These are phyloP conservation scores for Solen grandis DNA, from an alignment of 1,140 invertebrate species.

Conservation along the genomic window DNA sequence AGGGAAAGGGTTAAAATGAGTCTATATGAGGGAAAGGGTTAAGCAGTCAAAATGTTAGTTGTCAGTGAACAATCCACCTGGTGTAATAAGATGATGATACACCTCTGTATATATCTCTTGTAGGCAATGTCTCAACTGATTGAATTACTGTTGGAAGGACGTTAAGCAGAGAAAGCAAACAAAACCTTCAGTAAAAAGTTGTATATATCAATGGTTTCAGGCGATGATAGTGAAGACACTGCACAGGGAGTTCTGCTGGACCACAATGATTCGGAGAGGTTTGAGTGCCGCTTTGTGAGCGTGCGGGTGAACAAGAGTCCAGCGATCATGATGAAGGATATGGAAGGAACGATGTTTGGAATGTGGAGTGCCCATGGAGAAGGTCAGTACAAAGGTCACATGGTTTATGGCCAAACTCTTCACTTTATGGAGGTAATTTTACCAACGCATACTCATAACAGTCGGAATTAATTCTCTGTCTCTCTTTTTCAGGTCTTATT, in stretches of 20 bases:
- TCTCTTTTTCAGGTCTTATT: too few species aligned
- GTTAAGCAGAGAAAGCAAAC: too few species aligned
- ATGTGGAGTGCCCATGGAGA: slow-evolving; percentile 99
- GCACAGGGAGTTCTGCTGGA: slow-evolving; percentile 87
- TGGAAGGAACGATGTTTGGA: slow-evolving; percentile 92
- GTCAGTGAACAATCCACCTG: too few species aligned
- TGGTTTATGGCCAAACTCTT: neutral
- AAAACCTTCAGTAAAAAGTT: too few species aligned
- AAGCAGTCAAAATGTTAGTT: too few species aligned
- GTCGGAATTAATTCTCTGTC: neutral
- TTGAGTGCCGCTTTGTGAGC: slow-evolving; percentile 95
- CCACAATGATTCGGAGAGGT: slow-evolving; percentile 93
- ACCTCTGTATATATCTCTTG: too few species aligned
- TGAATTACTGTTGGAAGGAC: too few species aligned
- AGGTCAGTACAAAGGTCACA: slow-evolving; percentile 83
- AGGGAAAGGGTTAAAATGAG: too few species aligned
- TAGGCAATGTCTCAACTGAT: too few species aligned
- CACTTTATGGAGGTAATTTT: neutral
- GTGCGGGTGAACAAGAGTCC: slow-evolving; percentile 88
- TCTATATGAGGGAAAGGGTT: too few species aligned
- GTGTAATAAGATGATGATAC: too few species aligned
- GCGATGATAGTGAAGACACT: neutral
- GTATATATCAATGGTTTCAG: too few species aligned
- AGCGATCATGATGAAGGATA: slow-evolving; percentile 92
- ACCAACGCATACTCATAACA: neutral